Conservation (phyloP, 2,888 invertebrate species). For the Pardosa pseudoannulata region DNA sequence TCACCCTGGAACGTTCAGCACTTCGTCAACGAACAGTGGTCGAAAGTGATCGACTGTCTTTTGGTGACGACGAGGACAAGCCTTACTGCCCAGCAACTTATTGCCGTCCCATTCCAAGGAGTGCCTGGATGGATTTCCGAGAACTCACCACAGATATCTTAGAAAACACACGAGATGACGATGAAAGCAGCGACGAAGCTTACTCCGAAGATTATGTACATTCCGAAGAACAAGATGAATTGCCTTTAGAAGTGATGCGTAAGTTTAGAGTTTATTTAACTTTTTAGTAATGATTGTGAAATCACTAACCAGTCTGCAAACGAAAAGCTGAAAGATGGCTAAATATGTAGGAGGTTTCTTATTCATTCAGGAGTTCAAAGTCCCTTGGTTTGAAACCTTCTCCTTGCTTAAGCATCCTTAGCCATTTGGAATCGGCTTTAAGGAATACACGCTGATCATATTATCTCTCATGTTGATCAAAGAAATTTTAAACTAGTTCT, state of each 20-base stretch:
- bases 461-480: too few species aligned
- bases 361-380: too few species aligned
- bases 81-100: slow-evolving; percentile 68
- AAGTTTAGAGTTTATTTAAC: too few species aligned
- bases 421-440: too few species aligned
- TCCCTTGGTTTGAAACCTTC: too few species aligned
- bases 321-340: too few species aligned
- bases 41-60: slow-evolving; percentile 37
- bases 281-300: too few species aligned
- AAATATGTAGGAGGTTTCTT: too few species aligned
- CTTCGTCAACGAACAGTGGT: slow-evolving; percentile 25
- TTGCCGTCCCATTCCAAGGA: slow-evolving; percentile 70
- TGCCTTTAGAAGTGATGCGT: slow-evolving; percentile 34
- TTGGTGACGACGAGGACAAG: slow-evolving; percentile 56
- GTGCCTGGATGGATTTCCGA: slow-evolving; percentile 69
- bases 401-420: too few species aligned
- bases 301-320: too few species aligned
- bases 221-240: slow-evolving; percentile 57
- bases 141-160: slow-evolving; percentile 39
- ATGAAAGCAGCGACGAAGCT: slow-evolving; percentile 72
- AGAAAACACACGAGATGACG: slow-evolving; percentile 31
- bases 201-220: slow-evolving; percentile 72
- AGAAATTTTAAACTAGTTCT: too few species aligned
- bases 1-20: slow-evolving; percentile 54
- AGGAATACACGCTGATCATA: too few species aligned